A percentile compares a stretch with the other conserved stretches of the same genome.
Evolutionary conservation across 92 coral and sea anemone genomes (phyloP).

Genomic region (Metridium senile): DNA sequence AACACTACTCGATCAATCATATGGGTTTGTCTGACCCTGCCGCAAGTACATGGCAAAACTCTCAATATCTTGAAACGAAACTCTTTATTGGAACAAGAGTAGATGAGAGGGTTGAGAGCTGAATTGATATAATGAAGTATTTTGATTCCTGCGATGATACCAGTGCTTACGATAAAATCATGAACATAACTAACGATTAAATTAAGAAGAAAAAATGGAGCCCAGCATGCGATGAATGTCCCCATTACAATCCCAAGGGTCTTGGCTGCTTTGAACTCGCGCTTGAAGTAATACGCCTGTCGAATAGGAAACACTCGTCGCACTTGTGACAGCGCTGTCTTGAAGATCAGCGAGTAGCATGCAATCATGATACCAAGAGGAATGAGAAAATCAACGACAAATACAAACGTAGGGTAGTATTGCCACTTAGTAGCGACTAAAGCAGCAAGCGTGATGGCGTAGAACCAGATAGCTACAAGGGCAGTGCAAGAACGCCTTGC

Average conservation of each 20-base stretch:
- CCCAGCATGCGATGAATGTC: slow-evolving; percentile 76
- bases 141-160: slow-evolving; percentile 57
- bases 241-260: slow-evolving; percentile 88
- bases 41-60: slow-evolving; percentile 80
- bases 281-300: slow-evolving; percentile 74
- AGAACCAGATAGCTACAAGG: slow-evolving; percentile 63
- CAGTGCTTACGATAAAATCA: slow-evolving; percentile 25
- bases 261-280: slow-evolving; percentile 83
- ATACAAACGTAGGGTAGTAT: slow-evolving; percentile 65
- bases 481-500: slow-evolving; percentile 43
- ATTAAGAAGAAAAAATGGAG: slow-evolving; percentile 77
- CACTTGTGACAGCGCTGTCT: slow-evolving; percentile 63
- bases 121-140: slow-evolving; percentile 78
- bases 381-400: slow-evolving; percentile 66
- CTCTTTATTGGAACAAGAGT: slow-evolving; percentile 77
- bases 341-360: slow-evolving; percentile 68
- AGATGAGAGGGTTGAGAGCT: slow-evolving; percentile 78
- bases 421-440: slow-evolving; percentile 41
- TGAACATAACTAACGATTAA: slow-evolving; percentile 44
- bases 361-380: slow-evolving; percentile 68
- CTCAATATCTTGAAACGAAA: slow-evolving; percentile 72
- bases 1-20: slow-evolving; percentile 54
- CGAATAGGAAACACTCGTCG: slow-evolving; percentile 77
- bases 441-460: slow-evolving; percentile 49
- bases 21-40: neutral